Evolutionary conservation across 2,113 vertebrate genomes (phyloP).

Genomic region (Phasianus colchicus): DNA sequence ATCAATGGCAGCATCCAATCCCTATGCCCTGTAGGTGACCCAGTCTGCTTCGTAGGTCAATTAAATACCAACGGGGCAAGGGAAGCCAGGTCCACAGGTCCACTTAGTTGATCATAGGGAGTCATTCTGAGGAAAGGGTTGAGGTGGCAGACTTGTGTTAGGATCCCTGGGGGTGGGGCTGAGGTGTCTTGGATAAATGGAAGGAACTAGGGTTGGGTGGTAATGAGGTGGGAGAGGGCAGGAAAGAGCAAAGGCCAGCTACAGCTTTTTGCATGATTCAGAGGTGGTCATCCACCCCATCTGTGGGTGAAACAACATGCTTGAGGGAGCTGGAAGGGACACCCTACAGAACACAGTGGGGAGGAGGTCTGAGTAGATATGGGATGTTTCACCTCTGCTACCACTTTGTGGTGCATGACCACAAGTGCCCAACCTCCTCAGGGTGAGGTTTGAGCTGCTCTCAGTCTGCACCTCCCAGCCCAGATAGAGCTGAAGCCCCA

Average conservation of each 20-base stretch:
- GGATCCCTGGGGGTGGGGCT: no score
- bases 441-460: neutral
- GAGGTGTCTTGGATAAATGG: neutral
- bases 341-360: no score
- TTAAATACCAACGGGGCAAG: neutral
- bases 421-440: neutral
- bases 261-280: neutral
- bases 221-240: neutral
- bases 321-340: neutral
- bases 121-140: neutral
- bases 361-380: neutral
- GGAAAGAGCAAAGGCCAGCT: neutral
- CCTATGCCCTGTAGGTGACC: accelerated
- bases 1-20: neutral
- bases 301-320: neutral
- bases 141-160: neutral
- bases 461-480: neutral
- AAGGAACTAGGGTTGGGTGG: neutral
- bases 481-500: neutral
- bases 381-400: neutral
- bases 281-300: neutral
- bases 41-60: neutral
- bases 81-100: neutral
- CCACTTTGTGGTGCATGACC: neutral
- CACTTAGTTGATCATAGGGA: neutral